phyloP scores from a whole-genome alignment of 1,140 invertebrate species.

The Armadillidium nasatum region DNA sequence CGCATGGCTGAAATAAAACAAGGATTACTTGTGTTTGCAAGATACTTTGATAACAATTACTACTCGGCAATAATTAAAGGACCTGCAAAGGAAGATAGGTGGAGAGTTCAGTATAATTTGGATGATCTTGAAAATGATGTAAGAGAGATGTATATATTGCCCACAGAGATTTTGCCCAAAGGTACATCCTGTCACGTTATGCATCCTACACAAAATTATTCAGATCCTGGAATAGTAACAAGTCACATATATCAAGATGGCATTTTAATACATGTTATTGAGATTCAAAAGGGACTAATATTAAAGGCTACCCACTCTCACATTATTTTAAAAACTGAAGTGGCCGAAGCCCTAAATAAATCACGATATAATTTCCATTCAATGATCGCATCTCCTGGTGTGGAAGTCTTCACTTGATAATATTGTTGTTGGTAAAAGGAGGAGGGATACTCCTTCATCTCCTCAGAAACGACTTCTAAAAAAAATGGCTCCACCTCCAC shows the following conservation, averaged over 20 bases:
- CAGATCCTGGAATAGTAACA: conserved; percentile 35
- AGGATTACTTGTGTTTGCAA: conserved; percentile 38
- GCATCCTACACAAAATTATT: conserved; percentile 31
- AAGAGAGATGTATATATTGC: conserved; percentile 37
- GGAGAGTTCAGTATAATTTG: conserved; percentile 38
- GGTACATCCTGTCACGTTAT: conserved; percentile 35
- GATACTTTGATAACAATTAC: conserved; percentile 40
- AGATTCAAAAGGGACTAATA: conserved; percentile 29
- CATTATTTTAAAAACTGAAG: conserved; percentile 28
- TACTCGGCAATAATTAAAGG: conserved; percentile 40
- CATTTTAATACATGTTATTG: conserved; percentile 37
- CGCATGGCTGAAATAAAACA: conserved; percentile 30
- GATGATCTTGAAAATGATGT: conserved; percentile 34
- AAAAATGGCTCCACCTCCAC: conserved; percentile 14
- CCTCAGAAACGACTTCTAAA: background rate
- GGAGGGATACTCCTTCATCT: conserved; percentile 24
- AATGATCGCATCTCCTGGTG: conserved; percentile 37
- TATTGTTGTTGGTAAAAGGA: conserved; percentile 35
- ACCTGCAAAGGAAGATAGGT: conserved; percentile 28
- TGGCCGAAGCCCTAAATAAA: conserved; percentile 33
- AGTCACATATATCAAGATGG: conserved; percentile 30
- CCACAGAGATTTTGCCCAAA: conserved; percentile 37
- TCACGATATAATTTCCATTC: conserved; percentile 34
- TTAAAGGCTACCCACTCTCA: conserved; percentile 39
- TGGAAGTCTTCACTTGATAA: conserved; percentile 41